Evolutionary conservation across 1,140 invertebrate genomes (phyloP), one percentile per base, ranked within the genome.

Genomic region (Hyles euphorbiae): DNA sequence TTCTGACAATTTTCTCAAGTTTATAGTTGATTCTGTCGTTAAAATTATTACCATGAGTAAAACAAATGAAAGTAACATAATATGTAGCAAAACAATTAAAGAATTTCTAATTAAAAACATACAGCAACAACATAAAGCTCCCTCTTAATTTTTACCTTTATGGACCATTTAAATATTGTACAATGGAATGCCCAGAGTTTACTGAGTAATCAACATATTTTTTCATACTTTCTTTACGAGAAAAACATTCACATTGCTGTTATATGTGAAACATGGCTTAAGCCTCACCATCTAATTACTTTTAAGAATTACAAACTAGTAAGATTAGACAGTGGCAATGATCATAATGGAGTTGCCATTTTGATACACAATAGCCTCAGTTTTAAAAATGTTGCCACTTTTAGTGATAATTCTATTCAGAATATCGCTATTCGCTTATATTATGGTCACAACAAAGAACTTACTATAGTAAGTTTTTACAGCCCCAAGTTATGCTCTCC

Each of bases 341-440:
- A 53, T 32, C 63, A 66, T 32, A 69, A 69, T 61, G 67, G 67
- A 5, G 61, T 69, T 11, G 60, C 58, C 8, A 66, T 69, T 40
- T 53, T 69, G 53, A 60, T 69, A 40, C 63, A 66, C 59, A 69
- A 66, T 12, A 60, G 34, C 36, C 53, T 66, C 5, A n/a, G 10
- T 11, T 47, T 11, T 12, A 47, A 47, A 12, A 47, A 47, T 8
- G 4, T 47, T 5, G 12, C 6, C 12, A 47, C 46, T 12, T 47
- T 47, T 47, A 11, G 10, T n/a, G 46, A 47, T 47, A 12, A 53
- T 8, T 34, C 40, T 53, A 55, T 49, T 10, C 44, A 32, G 44
- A 59, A 47, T 47, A 12, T 47, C 2, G 46, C 46, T 5, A 40
- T 40, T 40, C 46, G 46, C 10, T 47, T 11, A 11, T 11, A 47